Evolutionary conservation across 2,113 vertebrate genomes (phyloP).

Genomic region (Marcusenius ussheri): DNA sequence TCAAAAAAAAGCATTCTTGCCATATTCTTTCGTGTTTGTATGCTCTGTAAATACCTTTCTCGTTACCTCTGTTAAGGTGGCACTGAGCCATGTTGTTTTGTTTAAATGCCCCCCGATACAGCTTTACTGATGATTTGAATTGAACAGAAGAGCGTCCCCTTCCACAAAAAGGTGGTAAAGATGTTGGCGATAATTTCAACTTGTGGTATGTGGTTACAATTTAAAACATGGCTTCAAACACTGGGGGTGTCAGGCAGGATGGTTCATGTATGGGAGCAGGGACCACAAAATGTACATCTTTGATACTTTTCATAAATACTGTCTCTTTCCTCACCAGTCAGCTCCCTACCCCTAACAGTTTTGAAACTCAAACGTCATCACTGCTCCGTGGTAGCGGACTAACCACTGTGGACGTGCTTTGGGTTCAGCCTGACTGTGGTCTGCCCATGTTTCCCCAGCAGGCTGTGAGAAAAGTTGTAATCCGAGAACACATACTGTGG

Average conservation of each 20-base stretch:
- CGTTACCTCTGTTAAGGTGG: constrained; percentile 11
- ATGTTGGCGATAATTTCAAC: neutral
- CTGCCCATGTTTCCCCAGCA: neutral
- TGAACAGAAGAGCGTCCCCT: neutral
- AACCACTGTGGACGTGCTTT: neutral
- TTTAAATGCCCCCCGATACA: neutral
- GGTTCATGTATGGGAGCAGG: neutral
- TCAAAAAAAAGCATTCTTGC: constrained; percentile 26
- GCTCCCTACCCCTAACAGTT: neutral
- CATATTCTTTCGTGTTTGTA: constrained; percentile 21
- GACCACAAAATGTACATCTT: neutral
- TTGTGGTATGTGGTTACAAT: neutral
- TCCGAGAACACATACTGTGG: neutral
- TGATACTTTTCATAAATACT: neutral
- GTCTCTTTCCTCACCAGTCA: neutral
- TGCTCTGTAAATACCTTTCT: constrained; percentile 28
- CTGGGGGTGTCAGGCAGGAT: neutral
- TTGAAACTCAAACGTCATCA: neutral
- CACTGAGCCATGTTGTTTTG: neutral
- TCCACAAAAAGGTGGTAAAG: neutral
- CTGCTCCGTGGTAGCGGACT: neutral
- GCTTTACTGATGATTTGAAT: neutral
- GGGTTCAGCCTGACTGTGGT: neutral
- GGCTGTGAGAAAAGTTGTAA: neutral
- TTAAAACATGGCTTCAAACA: neutral